Evolutionary conservation across 1,140 invertebrate species (phyloP).

Genomic region (Phortica variegata): DNA sequence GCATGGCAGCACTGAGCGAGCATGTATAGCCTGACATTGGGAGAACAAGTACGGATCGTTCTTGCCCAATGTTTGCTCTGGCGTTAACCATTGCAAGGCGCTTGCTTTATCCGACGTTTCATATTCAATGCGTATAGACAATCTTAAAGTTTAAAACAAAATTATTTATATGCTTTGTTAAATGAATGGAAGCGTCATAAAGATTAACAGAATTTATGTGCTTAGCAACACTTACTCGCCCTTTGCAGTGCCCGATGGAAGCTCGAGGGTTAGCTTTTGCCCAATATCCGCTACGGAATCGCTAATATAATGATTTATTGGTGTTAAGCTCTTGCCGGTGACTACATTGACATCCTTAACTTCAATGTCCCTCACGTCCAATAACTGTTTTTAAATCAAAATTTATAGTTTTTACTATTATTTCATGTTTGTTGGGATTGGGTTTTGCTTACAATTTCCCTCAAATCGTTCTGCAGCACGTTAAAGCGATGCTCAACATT

Average conservation of each 20-base stretch:
- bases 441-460: conserved; percentile 65
- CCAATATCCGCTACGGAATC: conserved; percentile 70
- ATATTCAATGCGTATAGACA: conserved; percentile 72
- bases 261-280: conserved; percentile 71
- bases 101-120: conserved; percentile 71
- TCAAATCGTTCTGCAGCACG: conserved; percentile 60
- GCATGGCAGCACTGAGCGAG: conserved; percentile 84
- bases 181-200: conserved; percentile 13
- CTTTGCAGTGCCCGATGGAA: conserved; percentile 61
- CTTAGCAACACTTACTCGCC: conserved; percentile 48
- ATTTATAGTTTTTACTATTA: not conserved
- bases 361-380: conserved; percentile 74
- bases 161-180: too few relatives aligned
- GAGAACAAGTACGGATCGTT: conserved; percentile 88
- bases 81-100: conserved; percentile 88
- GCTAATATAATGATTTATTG: conserved; percentile 66
- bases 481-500: conserved; percentile 63
- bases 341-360: conserved; percentile 64
- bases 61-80: conserved; percentile 85
- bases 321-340: conserved; percentile 60
- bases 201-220: conserved; percentile 31
- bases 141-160: conserved; percentile 61
- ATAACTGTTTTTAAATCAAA: too few relatives aligned
- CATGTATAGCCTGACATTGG: conserved; percentile 91
- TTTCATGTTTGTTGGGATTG: not conserved